phyloP scores from a whole-genome alignment of 2,888 invertebrate species.

The Cataglyphis altisquamis region DNA sequence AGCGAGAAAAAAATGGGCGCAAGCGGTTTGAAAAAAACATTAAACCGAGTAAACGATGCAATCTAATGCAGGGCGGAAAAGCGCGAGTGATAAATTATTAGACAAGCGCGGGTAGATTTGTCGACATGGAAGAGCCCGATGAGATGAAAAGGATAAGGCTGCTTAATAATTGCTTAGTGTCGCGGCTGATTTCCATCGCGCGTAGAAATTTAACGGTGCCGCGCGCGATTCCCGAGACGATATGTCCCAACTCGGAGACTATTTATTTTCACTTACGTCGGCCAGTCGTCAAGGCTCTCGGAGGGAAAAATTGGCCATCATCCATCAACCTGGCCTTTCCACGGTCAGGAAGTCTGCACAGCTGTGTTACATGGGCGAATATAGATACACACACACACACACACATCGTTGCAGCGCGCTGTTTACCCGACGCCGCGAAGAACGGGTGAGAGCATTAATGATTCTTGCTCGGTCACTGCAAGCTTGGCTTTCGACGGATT shows the following conservation, averaged over 20 bases:
- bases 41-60: not conserved
- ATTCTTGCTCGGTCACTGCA: slow-evolving; percentile 52
- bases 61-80: not conserved
- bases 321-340: slow-evolving; percentile 75
- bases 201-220: slow-evolving; percentile 28
- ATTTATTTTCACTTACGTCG: slow-evolving; percentile 76
- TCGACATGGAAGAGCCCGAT: not conserved
- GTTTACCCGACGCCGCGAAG: slow-evolving; percentile 4
- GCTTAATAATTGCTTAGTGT: slow-evolving; percentile 41
- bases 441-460: slow-evolving; percentile 47
- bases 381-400: slow-evolving; percentile 15
- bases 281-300: slow-evolving; percentile 45
- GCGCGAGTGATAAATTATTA: slow-evolving; percentile 26
- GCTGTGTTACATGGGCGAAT: slow-evolving; percentile 34
- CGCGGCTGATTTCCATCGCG: slow-evolving; percentile 39
- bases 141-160: slow-evolving; percentile 7
- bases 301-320: slow-evolving; percentile 60
- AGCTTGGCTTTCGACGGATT: slow-evolving; percentile 59
- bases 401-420: not conserved
- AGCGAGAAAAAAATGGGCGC: slow-evolving; percentile 7
- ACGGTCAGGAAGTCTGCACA: slow-evolving; percentile 52
- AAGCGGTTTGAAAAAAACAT: not conserved
- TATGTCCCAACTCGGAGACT: slow-evolving; percentile 59
- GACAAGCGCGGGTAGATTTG: not conserved
- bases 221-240: slow-evolving; percentile 39